Conservation (phyloP, 2,888 invertebrate species). For the Yponomeuta sedellus region DNA sequence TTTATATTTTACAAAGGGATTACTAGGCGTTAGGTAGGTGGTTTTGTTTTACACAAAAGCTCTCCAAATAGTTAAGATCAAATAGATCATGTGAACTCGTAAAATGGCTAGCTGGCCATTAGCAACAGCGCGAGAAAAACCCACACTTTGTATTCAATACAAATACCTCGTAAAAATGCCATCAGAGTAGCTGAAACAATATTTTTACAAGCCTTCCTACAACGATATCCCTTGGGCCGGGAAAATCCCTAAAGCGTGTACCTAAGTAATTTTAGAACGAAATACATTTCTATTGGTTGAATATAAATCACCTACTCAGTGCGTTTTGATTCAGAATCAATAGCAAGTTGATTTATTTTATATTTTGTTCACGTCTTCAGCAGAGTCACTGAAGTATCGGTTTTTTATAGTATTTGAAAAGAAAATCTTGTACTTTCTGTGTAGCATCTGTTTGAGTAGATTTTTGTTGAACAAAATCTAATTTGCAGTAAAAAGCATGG, state of each 20-base stretch:
- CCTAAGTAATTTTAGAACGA: slow-evolving; percentile 10
- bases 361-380: not conserved
- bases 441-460: not conserved
- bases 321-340: slow-evolving; percentile 12
- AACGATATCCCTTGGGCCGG: not conserved
- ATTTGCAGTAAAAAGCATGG: no score
- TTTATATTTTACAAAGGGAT: no score
- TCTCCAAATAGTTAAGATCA: no score
- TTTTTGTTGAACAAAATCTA: no score
- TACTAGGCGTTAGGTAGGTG: no score
- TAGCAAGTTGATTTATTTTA: slow-evolving; percentile 1
- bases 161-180: not conserved
- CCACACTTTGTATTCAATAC: not conserved
- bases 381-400: not conserved
- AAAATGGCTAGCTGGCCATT: no score
- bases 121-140: not conserved
- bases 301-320: slow-evolving; percentile 14
- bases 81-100: no score
- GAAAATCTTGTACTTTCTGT: not conserved
- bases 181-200: not conserved
- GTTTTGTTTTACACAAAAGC: no score
- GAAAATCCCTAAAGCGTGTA: slow-evolving; percentile 2
- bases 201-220: not conserved
- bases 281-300: slow-evolving; percentile 12
- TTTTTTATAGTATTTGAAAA: not conserved